Evolutionary conservation across 1,140 invertebrate species (phyloP), one percentile per base, ranked within the genome.

Genomic region (Hyposmocoma kahamanoa): DNA sequence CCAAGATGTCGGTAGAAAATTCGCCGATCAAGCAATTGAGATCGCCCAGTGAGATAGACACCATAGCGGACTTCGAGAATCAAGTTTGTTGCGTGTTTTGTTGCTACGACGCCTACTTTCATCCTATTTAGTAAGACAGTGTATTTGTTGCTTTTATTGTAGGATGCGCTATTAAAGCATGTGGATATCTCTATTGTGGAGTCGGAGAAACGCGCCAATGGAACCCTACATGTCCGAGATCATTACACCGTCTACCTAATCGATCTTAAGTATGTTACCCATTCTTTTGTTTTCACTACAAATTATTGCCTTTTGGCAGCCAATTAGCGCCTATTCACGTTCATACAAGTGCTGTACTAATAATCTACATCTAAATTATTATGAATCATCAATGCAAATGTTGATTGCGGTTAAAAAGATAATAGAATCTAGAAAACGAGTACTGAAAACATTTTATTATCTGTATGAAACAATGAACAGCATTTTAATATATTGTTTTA

Each of bases 181-280:
- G 90, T 94, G 81, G 93, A 95, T 77, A 95, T 96, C 59, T 90
- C 90, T 51, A 92, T 96, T 34, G 89, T 92, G 32, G 94, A 96
- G 69, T 92, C 94, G n/a, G 94, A 95, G 71, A 95, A 95, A 75
- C 88, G 94, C 54, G 90, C 91, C 15, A 93, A 93, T 75, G 91
- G 92, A 34, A 90, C 93, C 0, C 86, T 96, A 47, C 94, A 95
- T 77, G 89, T 95, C 53, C 88, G 93, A 71, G 94, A 96, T 73
- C 94, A 92, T 82, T 95, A 92, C 73, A 94, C 92, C 8, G 94
- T 95, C 4, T 96, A 95, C 84, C 87, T 95, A 64, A 91, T 95
- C 65, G 94, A 95, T 88, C 91, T 93, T 47, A 95, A 92, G 92
- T 93, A 84, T 88, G 89, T 88, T 32, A 41, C 42, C 59, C 30